Evolutionary conservation across 2,888 invertebrate genomes (phyloP).

Genomic region (Hypomecis atomaria): DNA sequence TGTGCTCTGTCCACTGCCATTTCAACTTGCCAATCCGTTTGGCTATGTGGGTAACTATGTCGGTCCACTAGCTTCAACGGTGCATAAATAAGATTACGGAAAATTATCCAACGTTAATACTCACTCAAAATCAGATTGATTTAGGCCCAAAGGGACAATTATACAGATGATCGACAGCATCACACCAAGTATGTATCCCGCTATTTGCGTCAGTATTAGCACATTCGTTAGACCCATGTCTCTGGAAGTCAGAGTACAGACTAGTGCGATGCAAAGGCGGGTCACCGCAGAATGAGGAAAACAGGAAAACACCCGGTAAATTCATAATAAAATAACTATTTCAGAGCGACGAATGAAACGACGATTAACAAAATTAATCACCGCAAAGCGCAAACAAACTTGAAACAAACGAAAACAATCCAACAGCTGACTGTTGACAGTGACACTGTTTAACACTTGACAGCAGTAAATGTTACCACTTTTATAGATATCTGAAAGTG

Average conservation of each 20-base stretch:
- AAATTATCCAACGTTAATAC: slow-evolving; percentile 30
- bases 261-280: neutral
- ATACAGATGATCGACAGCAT: slow-evolving; percentile 94
- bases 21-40: no score
- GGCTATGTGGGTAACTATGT: no score
- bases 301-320: slow-evolving; percentile 10
- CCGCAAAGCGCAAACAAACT: neutral
- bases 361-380: neutral
- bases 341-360: neutral
- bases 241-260: slow-evolving; percentile 29
- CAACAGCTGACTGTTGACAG: no score
- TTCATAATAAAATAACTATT: neutral
- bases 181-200: slow-evolving; percentile 93
- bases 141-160: slow-evolving; percentile 93
- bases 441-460: neutral
- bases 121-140: slow-evolving; percentile 94
- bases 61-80: no score
- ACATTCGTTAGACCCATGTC: slow-evolving; percentile 91
- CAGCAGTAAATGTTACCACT: no score
- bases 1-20: no score
- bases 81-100: neutral
- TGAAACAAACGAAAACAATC: neutral
- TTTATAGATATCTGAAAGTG: no score
- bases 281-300: neutral
- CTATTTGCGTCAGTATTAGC: slow-evolving; percentile 93